Evolutionary conservation across 2,113 vertebrate genomes (phyloP).

Genomic region (Menidia beryllina): DNA sequence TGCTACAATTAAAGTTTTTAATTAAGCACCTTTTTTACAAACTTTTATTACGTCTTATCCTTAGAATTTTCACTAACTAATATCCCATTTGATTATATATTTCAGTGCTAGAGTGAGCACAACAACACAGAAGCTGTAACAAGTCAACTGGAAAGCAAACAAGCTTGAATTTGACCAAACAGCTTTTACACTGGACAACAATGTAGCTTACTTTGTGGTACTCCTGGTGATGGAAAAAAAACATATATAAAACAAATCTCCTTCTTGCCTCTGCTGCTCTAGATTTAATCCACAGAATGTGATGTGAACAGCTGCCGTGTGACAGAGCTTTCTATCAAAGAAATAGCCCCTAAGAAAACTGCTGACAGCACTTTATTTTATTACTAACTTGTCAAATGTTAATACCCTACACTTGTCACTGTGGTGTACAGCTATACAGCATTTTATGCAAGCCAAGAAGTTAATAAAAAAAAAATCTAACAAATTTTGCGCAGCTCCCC

Average conservation of each 20-base stretch:
- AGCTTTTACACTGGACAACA: neutral
- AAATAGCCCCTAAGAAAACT: slow-evolving; percentile 14
- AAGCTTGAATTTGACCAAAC: slow-evolving; percentile 3
- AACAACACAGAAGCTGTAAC: no score
- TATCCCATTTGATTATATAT: neutral
- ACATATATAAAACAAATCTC: neutral
- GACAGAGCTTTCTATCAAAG: slow-evolving; percentile 25
- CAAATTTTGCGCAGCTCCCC: neutral
- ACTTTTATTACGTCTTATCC: neutral
- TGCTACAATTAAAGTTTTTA: slow-evolving; percentile 21
- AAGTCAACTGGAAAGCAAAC: neutral
- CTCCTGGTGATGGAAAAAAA: neutral
- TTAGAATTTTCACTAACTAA: neutral
- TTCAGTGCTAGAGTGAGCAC: neutral
- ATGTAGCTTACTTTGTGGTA: neutral
- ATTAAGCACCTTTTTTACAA: slow-evolving; percentile 7
- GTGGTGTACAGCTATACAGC: neutral
- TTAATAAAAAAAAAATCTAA: slow-evolving; percentile 7
- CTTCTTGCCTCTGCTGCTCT: neutral
- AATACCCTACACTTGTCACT: slow-evolving; percentile 4
- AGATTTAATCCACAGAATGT: slow-evolving; percentile 10
- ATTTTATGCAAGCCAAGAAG: slow-evolving; percentile 3
- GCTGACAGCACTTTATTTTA: slow-evolving; percentile 15
- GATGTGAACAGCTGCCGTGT: slow-evolving; percentile 16
- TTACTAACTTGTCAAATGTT: slow-evolving; percentile 19